Evolutionary conservation across 2,797 vertebrate species (phyloP), one percentile per base, ranked within the genome.

Genomic region (Anguilla anguilla): DNA sequence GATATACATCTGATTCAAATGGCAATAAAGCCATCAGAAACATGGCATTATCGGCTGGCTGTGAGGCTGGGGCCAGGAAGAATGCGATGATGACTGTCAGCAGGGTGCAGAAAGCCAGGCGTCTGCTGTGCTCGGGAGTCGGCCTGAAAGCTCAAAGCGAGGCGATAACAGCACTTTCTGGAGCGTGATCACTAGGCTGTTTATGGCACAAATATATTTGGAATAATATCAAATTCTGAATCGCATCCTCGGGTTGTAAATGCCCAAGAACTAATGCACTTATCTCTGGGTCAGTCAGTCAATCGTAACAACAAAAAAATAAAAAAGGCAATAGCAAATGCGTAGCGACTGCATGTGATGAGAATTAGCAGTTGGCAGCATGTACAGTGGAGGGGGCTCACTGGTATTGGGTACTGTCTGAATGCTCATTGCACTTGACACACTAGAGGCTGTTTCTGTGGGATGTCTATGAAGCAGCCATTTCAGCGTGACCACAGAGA

Each of bases 11-110:
- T 93, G 92, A 94, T 94, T 94, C 91, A 92, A 93, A 95, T 91
- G 94, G 94, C 94, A 94, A 95, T 96, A 93, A 93, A 93, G 93
- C 93, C 93, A 93, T 95, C 94, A 93, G 91, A 92, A 93, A 93
- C 93, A 86, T 89, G 90, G 89, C 91, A 91, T 90, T 89, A 91
- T 57, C 49, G 87, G 53, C 86, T 55, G 17, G 89, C 25, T 49
- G 10, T 15, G 5, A 57, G 39, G 91, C 89, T 10, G 7, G 55
- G 88, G 89, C n/a, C 84, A 49, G 86, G 84, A 86, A 64, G 51
- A 85, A 39, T 72, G 46, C 5, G 15, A 43, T 79, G 25, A 64
- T 61, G 43, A 53, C 85, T 79, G 87, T 88, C 87, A 81, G 83
- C 5, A 31, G 67, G 83, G 49, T 69, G 35, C 19, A 43, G 11